A percentile compares a stretch with the other conserved stretches of the same genome.
phyloP scores from a whole-genome alignment of 2,888 invertebrate species.

The Atherix ibis region DNA sequence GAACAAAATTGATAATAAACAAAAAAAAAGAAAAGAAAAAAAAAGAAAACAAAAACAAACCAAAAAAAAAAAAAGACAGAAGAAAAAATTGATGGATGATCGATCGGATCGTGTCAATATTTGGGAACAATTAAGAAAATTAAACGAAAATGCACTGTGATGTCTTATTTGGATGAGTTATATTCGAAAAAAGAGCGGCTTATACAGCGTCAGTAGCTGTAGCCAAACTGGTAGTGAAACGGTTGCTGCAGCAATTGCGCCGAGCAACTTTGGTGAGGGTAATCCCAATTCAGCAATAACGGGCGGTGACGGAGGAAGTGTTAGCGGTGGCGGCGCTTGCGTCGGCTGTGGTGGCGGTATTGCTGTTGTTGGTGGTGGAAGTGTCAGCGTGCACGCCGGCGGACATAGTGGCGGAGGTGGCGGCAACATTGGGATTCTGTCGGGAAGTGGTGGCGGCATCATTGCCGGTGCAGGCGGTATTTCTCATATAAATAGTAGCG shows the following conservation, averaged over 20 bases:
- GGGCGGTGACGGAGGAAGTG: constrained; percentile 4
- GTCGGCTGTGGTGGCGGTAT: neutral
- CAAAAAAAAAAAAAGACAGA: too few relatives aligned
- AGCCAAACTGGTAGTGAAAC: neutral
- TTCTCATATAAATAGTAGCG: neutral
- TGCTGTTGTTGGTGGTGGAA: neutral
- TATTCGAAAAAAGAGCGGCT: neutral
- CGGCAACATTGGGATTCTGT: constrained; percentile 7
- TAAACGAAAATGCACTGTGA: constrained; percentile 3
- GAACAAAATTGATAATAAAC: too few relatives aligned
- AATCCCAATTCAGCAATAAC: constrained; percentile 2
- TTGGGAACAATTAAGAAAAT: too few relatives aligned
- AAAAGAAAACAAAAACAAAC: too few relatives aligned
- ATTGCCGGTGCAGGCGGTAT: neutral
- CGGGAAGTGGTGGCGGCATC: constrained; percentile 4
- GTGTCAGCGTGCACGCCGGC: neutral
- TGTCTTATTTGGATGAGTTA: constrained; percentile 7
- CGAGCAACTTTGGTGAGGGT: too few relatives aligned
- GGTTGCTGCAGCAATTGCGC: neutral
- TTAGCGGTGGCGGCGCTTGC: constrained; percentile 3
- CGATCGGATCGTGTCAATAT: too few relatives aligned
- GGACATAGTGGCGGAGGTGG: constrained; percentile 4
- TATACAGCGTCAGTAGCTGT: neutral
- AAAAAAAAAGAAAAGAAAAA: too few relatives aligned
- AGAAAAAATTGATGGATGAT: too few relatives aligned